Base-by-base conservation (phyloP, 1,140 invertebrate genomes). In the Adelges cooleyi region DNA sequence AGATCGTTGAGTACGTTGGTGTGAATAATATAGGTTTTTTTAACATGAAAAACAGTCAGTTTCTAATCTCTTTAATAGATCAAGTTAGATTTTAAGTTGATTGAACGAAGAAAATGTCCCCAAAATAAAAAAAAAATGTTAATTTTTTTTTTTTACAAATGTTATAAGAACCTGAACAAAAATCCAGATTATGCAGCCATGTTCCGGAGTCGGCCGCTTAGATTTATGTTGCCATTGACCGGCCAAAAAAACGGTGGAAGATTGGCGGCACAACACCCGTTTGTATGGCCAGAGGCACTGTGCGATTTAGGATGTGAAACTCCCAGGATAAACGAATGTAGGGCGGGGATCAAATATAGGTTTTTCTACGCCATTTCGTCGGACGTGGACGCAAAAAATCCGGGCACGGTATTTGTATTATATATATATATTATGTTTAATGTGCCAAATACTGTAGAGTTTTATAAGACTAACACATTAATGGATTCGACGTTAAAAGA, bases 301-400 rank as follows among this genome's bases (percentile, higher is more conserved):
- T 86, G 83, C 51, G 78, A 87, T 69, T 72, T 88, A 50, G 89
- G 89, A 13, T 90, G 89, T 71, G 89, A 92, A 75, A 88, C 89
- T 1, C 90, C 91, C 0, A 78, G 84, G 49, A 84, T 93, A 54
- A 84, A 91, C 76, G 81, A 85, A 20, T 71, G 72, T 15, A 78
- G 78, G 74, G 80, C 85, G 62, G 87, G 87, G 70, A 77, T 72
- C 66, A 71, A 72, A 8, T 94, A 95, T 73, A 78, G 82, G 65
- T 94, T 87, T 74, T 93, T 92, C 73, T 95, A 94, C 71, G 90
- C 88, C 0, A 91, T 92, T 48, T 89, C 87, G 67, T 86, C 86
- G 13, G 89, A 92, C 74, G 87, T 92, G 2, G 89, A 92, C 73
- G 75, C 81, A 3, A 80, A 84, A 2, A 86, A 87, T 77, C 87